Evolutionary conservation across 2,797 vertebrate genomes (phyloP), one percentile per base, ranked within the genome.

Genomic region (Pangasius djambal): DNA sequence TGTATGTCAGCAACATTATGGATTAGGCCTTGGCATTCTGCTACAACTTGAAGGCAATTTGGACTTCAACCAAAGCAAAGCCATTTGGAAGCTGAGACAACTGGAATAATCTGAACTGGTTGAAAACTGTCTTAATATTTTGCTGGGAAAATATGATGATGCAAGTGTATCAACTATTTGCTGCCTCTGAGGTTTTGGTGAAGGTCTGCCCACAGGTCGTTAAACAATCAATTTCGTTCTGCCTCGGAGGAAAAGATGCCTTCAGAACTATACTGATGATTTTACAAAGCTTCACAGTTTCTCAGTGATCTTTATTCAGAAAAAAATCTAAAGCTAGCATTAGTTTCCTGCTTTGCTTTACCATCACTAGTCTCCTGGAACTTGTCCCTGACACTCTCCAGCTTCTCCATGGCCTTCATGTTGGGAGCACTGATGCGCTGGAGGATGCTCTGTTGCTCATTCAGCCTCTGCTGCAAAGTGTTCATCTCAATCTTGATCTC

Each of bases 401-500:
- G 97, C 91, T 99, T 99, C 95, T 99, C 98, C 98, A 99, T 99
- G 93, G 98, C 98, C 91, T 99, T 98, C 98, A 99, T 99, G 95
- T 99, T 99, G 89, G 98, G 98, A 0, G 98, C 98, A 0, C 98
- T 97, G 94, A 99, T 99, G 77, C 98, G 97, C 94, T 99, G 98
- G 15, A 99, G 94, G 88, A 99, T 97, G 90, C 97, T 99, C 93
- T 98, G 98, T 94, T 99, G 98, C 94, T 99, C 98, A 12, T 98
- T 99, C 89, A 98, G 95, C 89, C 98, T 97, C 95, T 99, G 98
- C 93, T 98, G 97, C 89, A 99, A 94, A 1, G 96, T 96, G 93
- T 97, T 97, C 90, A 98, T 98, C 93, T 99, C 98, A 6, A 93
- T 97, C 85, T 98, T 98, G 92, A 98, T 97, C 93, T 99, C 98